A percentile compares a stretch with the other conserved stretches of the same genome.
Conservation (phyloP, 2,797 vertebrate genomes). For the Tolypeutes matacus region DNA sequence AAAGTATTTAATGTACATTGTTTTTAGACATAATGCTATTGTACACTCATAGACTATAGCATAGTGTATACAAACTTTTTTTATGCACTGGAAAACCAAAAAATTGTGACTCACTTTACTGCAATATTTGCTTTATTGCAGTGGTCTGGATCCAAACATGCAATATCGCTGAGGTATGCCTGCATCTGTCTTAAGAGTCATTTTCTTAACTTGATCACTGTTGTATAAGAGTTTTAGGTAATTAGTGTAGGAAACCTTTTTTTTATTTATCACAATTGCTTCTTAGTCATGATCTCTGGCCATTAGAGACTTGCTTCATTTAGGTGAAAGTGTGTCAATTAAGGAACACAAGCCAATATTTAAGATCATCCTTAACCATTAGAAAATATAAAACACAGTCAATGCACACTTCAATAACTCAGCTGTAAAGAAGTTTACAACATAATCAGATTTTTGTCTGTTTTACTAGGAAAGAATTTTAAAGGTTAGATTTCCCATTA, state of each 20-base stretch:
- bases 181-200: conserved; percentile 23
- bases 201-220: conserved; percentile 66
- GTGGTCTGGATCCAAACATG: no score
- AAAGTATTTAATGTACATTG: no score
- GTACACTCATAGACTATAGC: no score
- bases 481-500: neutral
- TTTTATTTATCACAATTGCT: conserved; percentile 48
- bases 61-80: no score
- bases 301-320: conserved; percentile 66
- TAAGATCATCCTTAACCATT: conserved; percentile 45
- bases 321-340: conserved; percentile 45
- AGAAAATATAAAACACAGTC: conserved; percentile 29
- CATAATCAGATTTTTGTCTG: conserved; percentile 16
- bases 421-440: conserved; percentile 9
- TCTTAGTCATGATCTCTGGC: conserved; percentile 15
- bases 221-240: conserved; percentile 22
- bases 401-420: neutral
- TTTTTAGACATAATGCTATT: no score
- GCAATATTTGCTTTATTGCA: no score
- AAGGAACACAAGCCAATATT: conserved; percentile 45
- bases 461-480: neutral
- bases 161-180: no score
- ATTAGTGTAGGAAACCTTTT: neutral
- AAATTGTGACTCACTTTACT: no score
- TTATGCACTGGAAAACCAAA: no score